Conservation (phyloP, 2,797 vertebrate species). For the Cyclura pinguis region DNA sequence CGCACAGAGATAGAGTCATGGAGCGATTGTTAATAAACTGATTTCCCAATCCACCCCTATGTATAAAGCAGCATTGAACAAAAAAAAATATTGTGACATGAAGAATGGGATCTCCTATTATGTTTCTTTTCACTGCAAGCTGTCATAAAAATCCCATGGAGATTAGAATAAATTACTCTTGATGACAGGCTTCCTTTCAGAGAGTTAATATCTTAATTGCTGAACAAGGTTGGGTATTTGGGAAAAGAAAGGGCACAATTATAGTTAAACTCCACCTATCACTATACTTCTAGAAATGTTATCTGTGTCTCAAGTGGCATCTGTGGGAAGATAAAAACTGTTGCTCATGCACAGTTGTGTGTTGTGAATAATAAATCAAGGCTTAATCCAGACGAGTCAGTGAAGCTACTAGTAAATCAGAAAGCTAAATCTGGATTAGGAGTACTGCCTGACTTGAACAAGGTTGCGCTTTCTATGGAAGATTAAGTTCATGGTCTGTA, state of each 20-base stretch:
- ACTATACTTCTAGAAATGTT: slow-evolving; percentile 55
- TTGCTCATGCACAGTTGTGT: too few species aligned
- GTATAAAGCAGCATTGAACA: slow-evolving; percentile 64
- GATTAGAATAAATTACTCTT: slow-evolving; percentile 70
- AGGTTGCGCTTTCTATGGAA: too few species aligned
- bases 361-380: too few species aligned
- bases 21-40: slow-evolving; percentile 60
- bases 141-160: slow-evolving; percentile 63
- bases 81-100: slow-evolving; percentile 58
- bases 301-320: slow-evolving; percentile 38
- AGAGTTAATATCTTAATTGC: slow-evolving; percentile 70
- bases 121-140: slow-evolving; percentile 62
- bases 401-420: too few species aligned
- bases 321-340: slow-evolving; percentile 24
- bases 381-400: too few species aligned
- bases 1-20: slow-evolving; percentile 16
- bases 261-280: slow-evolving; percentile 54
- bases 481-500: too few species aligned
- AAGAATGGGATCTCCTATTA: slow-evolving; percentile 64
- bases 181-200: slow-evolving; percentile 65
- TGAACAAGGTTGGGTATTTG: slow-evolving; percentile 61
- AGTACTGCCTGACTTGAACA: too few species aligned
- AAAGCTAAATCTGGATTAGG: too few species aligned
- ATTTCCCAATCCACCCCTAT: slow-evolving; percentile 46
- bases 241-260: slow-evolving; percentile 60